Percentiles rank a stretch among this genome's conserved stretches.
phyloP scores from a whole-genome alignment of 2,113 vertebrate species.

The Fregata magnificens region DNA sequence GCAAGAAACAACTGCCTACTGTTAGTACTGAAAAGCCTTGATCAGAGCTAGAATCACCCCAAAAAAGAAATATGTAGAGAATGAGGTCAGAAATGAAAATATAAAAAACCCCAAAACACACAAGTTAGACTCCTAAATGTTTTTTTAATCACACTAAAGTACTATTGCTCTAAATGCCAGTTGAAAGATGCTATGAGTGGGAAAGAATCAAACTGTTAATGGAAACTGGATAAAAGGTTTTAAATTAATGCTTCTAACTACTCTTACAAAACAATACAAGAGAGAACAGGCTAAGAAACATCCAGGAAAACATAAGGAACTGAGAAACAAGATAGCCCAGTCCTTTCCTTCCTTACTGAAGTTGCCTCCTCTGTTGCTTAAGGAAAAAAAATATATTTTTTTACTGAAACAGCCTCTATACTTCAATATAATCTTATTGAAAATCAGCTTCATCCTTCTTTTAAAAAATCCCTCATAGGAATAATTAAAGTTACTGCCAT shows the following conservation, averaged over 20 bases:
- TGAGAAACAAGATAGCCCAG: not conserved
- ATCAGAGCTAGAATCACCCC: not conserved
- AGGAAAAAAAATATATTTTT: not conserved
- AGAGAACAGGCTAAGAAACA: not conserved
- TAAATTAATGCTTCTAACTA: not conserved
- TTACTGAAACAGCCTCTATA: not conserved
- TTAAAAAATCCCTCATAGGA: not conserved
- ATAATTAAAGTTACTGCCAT: not conserved
- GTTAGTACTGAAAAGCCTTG: not conserved
- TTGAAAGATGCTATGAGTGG: not conserved
- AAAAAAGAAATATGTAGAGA: not conserved
- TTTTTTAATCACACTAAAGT: not conserved
- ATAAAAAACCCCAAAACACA: not conserved
- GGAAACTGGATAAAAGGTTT: not conserved
- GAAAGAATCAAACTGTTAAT: not conserved
- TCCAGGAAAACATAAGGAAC: not conserved
- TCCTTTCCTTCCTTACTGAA: not conserved
- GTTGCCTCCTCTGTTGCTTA: not conserved
- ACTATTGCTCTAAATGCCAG: not conserved
- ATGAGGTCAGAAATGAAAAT: not conserved
- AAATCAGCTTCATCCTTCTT: not conserved
- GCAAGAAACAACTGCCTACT: not conserved
- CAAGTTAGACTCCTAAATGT: not conserved
- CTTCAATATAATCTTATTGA: not conserved
- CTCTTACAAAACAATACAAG: not conserved